phyloP scores from a whole-genome alignment of 2,113 vertebrate genomes.

The Miniopterus natalensis region DNA sequence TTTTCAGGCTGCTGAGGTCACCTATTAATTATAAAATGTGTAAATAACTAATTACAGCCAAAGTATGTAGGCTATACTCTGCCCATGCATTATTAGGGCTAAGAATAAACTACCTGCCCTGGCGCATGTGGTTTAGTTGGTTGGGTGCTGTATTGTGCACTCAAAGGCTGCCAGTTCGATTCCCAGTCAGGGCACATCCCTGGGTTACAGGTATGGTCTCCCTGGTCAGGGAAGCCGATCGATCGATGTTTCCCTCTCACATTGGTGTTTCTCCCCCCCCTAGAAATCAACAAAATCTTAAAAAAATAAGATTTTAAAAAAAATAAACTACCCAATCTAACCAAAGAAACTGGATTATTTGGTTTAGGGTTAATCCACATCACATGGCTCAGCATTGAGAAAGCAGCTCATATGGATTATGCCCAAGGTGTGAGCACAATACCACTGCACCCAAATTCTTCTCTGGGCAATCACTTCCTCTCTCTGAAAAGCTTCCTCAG shows the following conservation, averaged over 20 bases:
- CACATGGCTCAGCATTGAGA: background rate
- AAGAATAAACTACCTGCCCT: background rate
- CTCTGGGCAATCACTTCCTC: background rate
- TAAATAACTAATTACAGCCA: background rate
- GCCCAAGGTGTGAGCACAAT: background rate
- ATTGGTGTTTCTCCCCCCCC: no score
- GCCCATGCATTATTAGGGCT: background rate
- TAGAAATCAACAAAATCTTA: no score
- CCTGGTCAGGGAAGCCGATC: no score
- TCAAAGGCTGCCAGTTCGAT: no score
- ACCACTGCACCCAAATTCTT: background rate
- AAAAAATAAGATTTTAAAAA: no score
- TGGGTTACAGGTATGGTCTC: no score
- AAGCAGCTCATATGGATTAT: background rate
- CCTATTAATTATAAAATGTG: background rate
- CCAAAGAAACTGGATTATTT: background rate
- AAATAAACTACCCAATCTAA: background rate
- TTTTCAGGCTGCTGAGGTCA: constrained; percentile 33
- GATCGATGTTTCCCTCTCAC: no score
- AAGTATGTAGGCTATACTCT: background rate
- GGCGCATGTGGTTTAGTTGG: no score
- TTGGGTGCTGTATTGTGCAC: no score
- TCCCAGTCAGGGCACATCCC: no score
- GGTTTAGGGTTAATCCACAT: constrained; percentile 5
- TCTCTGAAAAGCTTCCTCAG: background rate